Evolutionary conservation across 2,797 vertebrate genomes (phyloP).

Genomic region (Lutjanus argentimaculatus): DNA sequence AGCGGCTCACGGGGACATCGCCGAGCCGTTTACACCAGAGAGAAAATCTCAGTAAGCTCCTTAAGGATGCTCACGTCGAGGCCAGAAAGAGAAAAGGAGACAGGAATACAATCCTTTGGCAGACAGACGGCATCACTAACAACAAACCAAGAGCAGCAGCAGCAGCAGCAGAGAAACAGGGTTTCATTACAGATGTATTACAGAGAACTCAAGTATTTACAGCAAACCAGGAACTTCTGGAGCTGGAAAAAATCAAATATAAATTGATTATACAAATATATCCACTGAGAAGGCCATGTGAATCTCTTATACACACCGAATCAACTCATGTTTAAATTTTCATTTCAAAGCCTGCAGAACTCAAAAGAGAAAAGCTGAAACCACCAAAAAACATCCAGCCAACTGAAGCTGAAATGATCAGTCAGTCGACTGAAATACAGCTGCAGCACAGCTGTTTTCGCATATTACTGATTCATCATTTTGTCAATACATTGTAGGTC

Average conservation of each 20-base stretch:
- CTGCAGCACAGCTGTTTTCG: no score
- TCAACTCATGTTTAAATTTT: neutral
- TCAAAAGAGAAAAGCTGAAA: neutral
- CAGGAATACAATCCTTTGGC: neutral
- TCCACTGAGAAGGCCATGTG: neutral
- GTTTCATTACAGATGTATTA: neutral
- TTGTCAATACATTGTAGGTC: no score
- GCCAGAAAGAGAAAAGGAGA: neutral
- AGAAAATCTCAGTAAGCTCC: slow-evolving; percentile 56
- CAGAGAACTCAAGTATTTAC: no score
- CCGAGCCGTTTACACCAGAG: slow-evolving; percentile 32
- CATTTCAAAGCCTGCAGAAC: neutral
- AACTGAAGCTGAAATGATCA: neutral
- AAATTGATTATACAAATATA: no score
- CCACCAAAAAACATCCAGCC: neutral
- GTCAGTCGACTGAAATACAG: no score
- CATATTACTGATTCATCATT: no score
- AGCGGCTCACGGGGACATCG: slow-evolving; percentile 26
- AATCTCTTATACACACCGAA: neutral
- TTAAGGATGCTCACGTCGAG: slow-evolving; percentile 36
- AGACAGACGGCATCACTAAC: neutral
- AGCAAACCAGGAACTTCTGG: neutral
- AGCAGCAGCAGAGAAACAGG: no score
- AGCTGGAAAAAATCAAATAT: no score
- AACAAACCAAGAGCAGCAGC: neutral